Evolutionary conservation across 2,797 vertebrate genomes (phyloP).

Genomic region (Dryobates pubescens): DNA sequence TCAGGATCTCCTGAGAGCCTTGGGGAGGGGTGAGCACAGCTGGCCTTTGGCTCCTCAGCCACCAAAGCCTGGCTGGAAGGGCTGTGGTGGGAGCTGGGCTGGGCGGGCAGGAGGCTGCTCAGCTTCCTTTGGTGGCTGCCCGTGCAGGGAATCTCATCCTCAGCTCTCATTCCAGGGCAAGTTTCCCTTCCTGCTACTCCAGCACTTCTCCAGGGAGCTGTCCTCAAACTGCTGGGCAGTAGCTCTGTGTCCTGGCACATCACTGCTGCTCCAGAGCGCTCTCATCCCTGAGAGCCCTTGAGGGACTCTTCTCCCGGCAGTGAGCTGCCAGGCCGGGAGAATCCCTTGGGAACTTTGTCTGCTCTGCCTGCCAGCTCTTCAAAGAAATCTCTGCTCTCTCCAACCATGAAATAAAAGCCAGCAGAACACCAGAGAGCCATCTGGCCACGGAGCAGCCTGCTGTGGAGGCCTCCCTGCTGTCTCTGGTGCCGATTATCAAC

Average conservation of each 20-base stretch:
- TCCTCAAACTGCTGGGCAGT: background rate
- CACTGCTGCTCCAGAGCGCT: background rate
- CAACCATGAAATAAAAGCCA: background rate
- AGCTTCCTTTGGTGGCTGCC: rapidly evolving
- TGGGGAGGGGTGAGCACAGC: background rate
- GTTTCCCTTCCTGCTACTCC: background rate
- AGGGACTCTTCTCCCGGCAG: background rate
- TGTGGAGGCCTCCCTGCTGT: background rate
- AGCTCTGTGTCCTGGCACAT: background rate
- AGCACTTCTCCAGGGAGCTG: rapidly evolving
- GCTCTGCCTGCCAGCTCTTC: slow-evolving; percentile 13
- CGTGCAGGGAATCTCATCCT: rapidly evolving
- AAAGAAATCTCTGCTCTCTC: background rate
- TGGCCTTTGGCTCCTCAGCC: background rate
- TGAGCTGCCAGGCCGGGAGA: background rate
- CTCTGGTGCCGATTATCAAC: background rate
- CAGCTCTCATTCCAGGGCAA: background rate
- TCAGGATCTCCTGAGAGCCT: background rate
- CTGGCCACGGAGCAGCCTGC: background rate
- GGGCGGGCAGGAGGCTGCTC: background rate
- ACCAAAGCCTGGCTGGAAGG: too few species aligned
- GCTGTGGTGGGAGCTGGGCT: background rate
- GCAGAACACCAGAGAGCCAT: background rate
- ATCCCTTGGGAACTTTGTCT: background rate
- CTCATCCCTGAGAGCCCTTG: background rate